Evolutionary conservation across 2,797 vertebrate genomes (phyloP).

Genomic region (Mionectes olivaceus): DNA sequence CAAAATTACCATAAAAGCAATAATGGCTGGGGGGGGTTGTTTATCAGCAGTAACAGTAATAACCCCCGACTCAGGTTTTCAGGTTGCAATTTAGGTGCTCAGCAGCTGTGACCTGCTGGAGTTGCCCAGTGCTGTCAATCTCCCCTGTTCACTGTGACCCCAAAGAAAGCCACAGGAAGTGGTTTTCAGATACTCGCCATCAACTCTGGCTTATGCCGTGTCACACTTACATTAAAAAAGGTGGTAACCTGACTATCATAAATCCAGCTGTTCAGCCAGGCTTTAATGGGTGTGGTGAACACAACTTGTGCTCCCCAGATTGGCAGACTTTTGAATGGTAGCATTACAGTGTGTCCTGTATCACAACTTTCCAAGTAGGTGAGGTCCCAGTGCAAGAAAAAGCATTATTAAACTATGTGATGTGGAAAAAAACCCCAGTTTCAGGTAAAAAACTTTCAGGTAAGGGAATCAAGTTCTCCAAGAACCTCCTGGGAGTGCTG

Average conservation of each 20-base stretch:
- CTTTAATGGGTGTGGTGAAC: neutral
- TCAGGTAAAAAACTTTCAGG: neutral
- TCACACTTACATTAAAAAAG: neutral
- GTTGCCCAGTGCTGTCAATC: slow-evolving; percentile 1
- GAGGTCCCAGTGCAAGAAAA: neutral
- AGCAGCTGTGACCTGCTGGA: slow-evolving; percentile 64
- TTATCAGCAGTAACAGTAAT: slow-evolving; percentile 62
- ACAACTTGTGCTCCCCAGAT: neutral
- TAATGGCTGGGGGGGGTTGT: neutral
- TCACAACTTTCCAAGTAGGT: neutral
- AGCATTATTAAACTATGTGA: neutral
- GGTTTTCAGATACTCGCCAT: neutral
- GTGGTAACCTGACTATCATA: neutral
- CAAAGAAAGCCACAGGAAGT: slow-evolving; percentile 5
- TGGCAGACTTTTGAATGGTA: neutral
- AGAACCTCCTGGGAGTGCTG: neutral
- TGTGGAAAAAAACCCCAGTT: fast-evolving
- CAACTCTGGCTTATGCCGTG: neutral
- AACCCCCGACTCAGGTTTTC: slow-evolving; percentile 54
- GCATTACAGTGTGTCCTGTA: fast-evolving
- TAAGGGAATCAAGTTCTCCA: neutral
- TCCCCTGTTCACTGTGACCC: slow-evolving; percentile 1
- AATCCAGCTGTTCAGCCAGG: slow-evolving; percentile 14
- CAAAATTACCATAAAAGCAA: neutral
- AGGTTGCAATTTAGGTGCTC: slow-evolving; percentile 63